Evolutionary conservation across 2,797 vertebrate genomes (phyloP).

Genomic region (Acomys russatus): DNA sequence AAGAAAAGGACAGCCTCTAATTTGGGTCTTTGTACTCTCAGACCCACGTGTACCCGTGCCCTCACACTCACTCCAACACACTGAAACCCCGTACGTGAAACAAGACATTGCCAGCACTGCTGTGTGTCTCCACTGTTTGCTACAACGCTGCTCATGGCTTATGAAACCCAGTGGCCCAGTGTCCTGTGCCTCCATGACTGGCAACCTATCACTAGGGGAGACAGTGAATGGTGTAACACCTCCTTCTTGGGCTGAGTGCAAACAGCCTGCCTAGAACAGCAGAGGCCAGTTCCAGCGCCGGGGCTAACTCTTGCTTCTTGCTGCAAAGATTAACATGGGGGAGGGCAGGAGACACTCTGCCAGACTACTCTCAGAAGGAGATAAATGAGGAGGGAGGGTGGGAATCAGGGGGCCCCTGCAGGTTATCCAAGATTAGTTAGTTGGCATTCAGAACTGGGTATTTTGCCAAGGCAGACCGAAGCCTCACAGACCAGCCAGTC

Average conservation of each 20-base stretch:
- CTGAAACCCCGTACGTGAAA: not conserved
- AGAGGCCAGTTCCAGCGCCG: not conserved
- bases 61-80: not conserved
- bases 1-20: not conserved
- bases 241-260: not conserved
- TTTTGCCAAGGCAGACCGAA: not conserved
- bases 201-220: not conserved
- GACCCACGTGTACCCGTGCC: not conserved
- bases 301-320: not conserved
- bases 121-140: not conserved
- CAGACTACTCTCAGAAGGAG: not conserved
- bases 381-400: not conserved
- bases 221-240: not conserved
- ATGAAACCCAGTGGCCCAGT: not conserved
- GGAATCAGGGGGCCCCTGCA: not conserved
- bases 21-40: conserved; percentile 13
- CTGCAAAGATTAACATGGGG: not conserved
- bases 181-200: not conserved
- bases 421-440: not conserved
- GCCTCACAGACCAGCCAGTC: not conserved
- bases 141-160: conserved; percentile 6
- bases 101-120: not conserved
- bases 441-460: not conserved
- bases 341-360: no score
- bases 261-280: not conserved